A percentile compares a stretch with the other conserved stretches of the same genome.
These are phyloP conservation scores for Nematopogon swammerdamellus DNA, from an alignment of 2,888 invertebrate species.

Conservation along the genomic window DNA sequence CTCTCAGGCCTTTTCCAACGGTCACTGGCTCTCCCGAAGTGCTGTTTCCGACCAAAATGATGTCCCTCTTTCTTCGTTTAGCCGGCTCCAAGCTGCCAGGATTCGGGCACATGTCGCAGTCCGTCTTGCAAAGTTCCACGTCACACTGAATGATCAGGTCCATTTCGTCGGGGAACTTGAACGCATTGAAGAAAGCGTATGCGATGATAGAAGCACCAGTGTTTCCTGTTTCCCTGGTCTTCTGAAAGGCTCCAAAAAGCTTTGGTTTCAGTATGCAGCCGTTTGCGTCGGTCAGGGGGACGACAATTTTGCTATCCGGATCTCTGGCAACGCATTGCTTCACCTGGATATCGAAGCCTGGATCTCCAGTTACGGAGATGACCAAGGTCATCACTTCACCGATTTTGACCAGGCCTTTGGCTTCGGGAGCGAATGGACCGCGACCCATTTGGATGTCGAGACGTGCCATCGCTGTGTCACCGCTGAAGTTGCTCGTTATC, in stretches of 20 bases:
- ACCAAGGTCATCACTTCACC: constrained; percentile 80
- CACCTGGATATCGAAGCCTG: constrained; percentile 75
- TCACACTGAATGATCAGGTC: constrained; percentile 79
- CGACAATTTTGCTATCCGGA: constrained; percentile 60
- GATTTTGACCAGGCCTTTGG: constrained; percentile 75
- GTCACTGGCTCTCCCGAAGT: constrained; percentile 59
- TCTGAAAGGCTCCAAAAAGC: constrained; percentile 78
- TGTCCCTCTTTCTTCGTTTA: constrained; percentile 34
- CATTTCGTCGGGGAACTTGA: constrained; percentile 84
- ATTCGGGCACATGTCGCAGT: constrained; percentile 71
- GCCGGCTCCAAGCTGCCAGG: constrained; percentile 58
- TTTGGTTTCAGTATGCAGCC: constrained; percentile 79
- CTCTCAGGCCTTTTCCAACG: constrained; percentile 62
- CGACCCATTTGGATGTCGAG: constrained; percentile 74
- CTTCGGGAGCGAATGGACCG: constrained; percentile 74
- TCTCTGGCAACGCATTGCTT: constrained; percentile 75
- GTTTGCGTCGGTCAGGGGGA: constrained; percentile 68
- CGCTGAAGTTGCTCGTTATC: constrained; percentile 78
- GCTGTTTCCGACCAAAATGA: constrained; percentile 42
- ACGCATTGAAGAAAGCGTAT: constrained; percentile 76
- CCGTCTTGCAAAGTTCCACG: constrained; percentile 76
- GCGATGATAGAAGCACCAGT: constrained; percentile 73
- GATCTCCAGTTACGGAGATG: constrained; percentile 74
- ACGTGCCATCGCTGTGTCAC: constrained; percentile 78
- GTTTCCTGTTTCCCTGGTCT: constrained; percentile 70